phyloP scores from a whole-genome alignment of 2,888 invertebrate species.

The Drepana falcataria region DNA sequence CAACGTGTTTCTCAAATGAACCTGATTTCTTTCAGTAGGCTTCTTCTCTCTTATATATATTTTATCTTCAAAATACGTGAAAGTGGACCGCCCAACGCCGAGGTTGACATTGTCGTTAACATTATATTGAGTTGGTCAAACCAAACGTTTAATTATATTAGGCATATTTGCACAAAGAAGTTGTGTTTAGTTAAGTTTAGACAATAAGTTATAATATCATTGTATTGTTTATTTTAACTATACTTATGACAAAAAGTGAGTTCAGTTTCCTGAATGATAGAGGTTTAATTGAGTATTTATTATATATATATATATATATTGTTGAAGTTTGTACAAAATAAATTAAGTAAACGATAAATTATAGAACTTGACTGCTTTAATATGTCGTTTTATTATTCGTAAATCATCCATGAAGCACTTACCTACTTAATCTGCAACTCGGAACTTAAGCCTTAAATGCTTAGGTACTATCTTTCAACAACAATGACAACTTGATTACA shows the following conservation, averaged over 20 bases:
- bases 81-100: slow-evolving; percentile 2
- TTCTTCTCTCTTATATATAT: no score
- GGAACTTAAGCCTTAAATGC: no score
- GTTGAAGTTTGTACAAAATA: slow-evolving; percentile 81
- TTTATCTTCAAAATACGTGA: neutral
- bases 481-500: no score
- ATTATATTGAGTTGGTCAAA: slow-evolving; percentile 61
- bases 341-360: slow-evolving; percentile 80
- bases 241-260: slow-evolving; percentile 78
- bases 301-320: slow-evolving; percentile 66
- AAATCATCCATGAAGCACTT: neutral
- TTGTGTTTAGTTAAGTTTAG: slow-evolving; percentile 80
- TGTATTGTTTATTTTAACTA: slow-evolving; percentile 71
- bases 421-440: no score
- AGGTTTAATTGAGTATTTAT: slow-evolving; percentile 79
- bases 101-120: slow-evolving; percentile 14
- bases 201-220: slow-evolving; percentile 78
- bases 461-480: no score
- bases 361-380: slow-evolving; percentile 80
- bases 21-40: no score
- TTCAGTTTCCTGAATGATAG: slow-evolving; percentile 79
- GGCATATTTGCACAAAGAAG: slow-evolving; percentile 79
- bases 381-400: slow-evolving; percentile 46
- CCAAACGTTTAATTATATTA: slow-evolving; percentile 74
- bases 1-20: no score